These are phyloP conservation scores for Auanema freiburgensis DNA, from an alignment of 2,888 invertebrate species.

Conservation along the genomic window DNA sequence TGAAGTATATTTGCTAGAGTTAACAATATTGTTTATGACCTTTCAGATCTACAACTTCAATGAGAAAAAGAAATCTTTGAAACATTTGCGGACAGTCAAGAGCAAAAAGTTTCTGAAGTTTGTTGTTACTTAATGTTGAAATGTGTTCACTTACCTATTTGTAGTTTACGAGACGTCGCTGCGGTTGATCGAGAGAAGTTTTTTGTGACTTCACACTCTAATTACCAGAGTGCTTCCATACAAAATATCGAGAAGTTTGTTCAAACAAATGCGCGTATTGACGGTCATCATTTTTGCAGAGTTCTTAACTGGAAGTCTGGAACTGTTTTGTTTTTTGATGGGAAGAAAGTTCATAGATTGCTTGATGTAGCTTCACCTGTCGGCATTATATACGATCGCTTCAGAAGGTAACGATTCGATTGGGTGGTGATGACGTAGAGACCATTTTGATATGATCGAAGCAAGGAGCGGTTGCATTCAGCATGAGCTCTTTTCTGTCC, in stretches of 20 bases:
- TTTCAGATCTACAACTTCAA: neutral
- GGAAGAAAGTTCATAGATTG: neutral
- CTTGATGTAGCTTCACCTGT: neutral
- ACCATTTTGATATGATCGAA: neutral
- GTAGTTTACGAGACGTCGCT: neutral
- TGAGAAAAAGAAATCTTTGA: neutral
- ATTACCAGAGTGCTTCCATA: neutral
- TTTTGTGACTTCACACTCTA: neutral
- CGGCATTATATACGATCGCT: neutral
- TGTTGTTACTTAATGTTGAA: neutral
- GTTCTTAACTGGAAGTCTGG: slow-evolving; percentile 2
- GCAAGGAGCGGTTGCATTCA: neutral
- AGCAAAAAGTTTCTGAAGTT: neutral
- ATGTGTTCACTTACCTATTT: neutral
- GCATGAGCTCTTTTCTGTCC: neutral
- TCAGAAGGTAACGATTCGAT: neutral
- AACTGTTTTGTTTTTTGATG: slow-evolving; percentile 3
- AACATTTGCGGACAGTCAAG: slow-evolving; percentile 1
- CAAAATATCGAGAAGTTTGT: slow-evolving; percentile 1
- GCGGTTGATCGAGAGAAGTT: slow-evolving; percentile 1
- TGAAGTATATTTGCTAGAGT: neutral
- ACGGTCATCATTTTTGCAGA: neutral
- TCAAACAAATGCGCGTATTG: neutral
- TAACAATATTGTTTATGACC: neutral
- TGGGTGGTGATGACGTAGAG: neutral